These are phyloP conservation scores for Arrhamphus sclerolepis DNA, from an alignment of 2,797 vertebrate genomes.

Conservation along the genomic window DNA sequence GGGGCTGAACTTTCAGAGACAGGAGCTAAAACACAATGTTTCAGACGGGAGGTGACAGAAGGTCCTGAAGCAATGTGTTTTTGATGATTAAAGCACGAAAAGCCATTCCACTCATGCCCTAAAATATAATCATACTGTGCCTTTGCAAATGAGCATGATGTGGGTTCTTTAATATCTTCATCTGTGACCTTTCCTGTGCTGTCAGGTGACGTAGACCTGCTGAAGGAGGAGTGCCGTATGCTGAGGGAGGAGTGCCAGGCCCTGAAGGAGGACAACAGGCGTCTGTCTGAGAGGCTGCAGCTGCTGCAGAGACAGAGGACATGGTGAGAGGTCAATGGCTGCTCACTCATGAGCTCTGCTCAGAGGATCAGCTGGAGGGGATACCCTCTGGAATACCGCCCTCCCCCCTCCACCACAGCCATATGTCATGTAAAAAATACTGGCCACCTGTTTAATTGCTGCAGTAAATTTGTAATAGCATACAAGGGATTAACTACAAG, in stretches of 20 bases:
- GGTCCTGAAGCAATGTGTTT: background rate
- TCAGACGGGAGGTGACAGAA: background rate
- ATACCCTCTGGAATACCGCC: constrained; percentile 38
- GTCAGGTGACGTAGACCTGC: constrained; percentile 83
- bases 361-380: constrained; percentile 46
- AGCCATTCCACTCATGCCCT: no score
- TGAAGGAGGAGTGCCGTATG: constrained; percentile 81
- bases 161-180: constrained; percentile 6
- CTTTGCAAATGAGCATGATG: background rate
- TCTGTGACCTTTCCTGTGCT: constrained; percentile 22
- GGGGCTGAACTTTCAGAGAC: background rate
- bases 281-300: constrained; percentile 83
- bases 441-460: constrained; percentile 56
- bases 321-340: constrained; percentile 68
- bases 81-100: background rate
- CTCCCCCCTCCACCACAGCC: constrained; percentile 2
- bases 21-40: background rate
- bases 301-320: constrained; percentile 84
- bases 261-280: constrained; percentile 86
- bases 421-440: constrained; percentile 35
- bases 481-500: constrained; percentile 14
- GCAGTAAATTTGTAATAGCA: constrained; percentile 14
- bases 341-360: constrained; percentile 54
- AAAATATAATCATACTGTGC: no score
- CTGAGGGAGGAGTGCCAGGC: constrained; percentile 83